Percentiles rank a stretch among this genome's conserved stretches.
phyloP scores from a whole-genome alignment of 2,113 vertebrate species.

The Elgaria multicarinata region DNA sequence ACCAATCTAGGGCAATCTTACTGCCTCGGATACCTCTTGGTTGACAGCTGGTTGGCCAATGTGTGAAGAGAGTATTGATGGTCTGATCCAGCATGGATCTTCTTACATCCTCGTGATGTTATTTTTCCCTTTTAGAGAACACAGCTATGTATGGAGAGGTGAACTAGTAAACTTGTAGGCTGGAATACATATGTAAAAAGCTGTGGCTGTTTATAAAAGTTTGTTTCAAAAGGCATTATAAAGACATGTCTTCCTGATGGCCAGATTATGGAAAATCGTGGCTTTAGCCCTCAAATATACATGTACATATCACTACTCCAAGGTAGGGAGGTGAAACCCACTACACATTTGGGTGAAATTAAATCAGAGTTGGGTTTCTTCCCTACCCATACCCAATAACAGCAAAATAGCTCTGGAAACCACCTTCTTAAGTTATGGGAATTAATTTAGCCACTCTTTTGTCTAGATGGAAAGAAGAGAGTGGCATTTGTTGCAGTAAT shows the following conservation, averaged over 20 bases:
- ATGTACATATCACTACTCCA: neutral
- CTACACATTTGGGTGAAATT: neutral
- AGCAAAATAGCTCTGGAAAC: neutral
- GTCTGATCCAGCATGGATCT: no score
- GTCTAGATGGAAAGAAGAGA: neutral
- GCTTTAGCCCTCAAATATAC: neutral
- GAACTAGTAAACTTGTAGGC: neutral
- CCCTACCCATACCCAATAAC: neutral
- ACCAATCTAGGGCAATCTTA: neutral
- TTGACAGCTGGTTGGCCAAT: no score
- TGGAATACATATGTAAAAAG: neutral
- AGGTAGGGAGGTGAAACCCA: neutral
- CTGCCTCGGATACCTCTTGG: no score
- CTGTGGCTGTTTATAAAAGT: neutral
- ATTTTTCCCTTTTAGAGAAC: neutral
- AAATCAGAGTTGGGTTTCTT: neutral
- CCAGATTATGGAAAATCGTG: neutral
- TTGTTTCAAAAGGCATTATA: neutral
- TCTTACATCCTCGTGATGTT: no score
- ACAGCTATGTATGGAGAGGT: neutral
- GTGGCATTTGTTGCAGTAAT: neutral
- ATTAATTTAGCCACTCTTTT: neutral
- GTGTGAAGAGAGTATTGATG: no score
- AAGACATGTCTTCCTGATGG: neutral
- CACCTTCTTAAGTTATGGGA: neutral